Base-by-base conservation (phyloP, 2,888 invertebrate genomes). In the Cataglyphis albicans region DNA sequence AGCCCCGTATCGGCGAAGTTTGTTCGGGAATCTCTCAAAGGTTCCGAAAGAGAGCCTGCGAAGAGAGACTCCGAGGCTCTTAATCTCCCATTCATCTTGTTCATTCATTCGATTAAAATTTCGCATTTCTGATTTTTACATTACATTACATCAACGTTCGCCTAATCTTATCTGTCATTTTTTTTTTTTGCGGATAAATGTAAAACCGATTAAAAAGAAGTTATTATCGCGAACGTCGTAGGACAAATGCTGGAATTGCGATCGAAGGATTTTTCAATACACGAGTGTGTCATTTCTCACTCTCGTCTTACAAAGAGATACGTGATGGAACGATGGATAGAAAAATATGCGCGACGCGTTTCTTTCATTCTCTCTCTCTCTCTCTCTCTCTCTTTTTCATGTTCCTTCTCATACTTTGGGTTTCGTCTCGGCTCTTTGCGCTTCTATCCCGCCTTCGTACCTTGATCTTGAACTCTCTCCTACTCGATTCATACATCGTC, bases 401-500 rank as follows among this genome's bases (percentile, higher is more conserved):
- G 5, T 18, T 52, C 12, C 10, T 12, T 41, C 29, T 57, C 10
- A 1, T 5, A 25, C n/a, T 29, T 67, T 7, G 21, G 7, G 6
- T 7, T 32, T 15, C 21, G 15, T 5, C 5, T n/a, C 25, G 9
- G 15, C n/a, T 38, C 35, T 41, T 68, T 32, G 48, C 10, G 15
- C 6, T 18, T 57, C 25, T 38, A 5, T 12, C n/a, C 15, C 38
- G 9, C n/a, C 41, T 68, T 44, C 12, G 5, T n/a, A 29, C 18
- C n/a, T 29, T 12, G 44, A 5, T 10, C 25, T 35, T 25, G 3
- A 21, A 52, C 12, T 9, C 41, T 29, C 29, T 18, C 32, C 29
- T 52, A n/a, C 29, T 70, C 18, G 18, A 78, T 44, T 59, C 41
- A 70, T 32, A 12, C 32, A 48, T 70, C 18, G 57, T 78, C 70